These are phyloP conservation scores for Athalia cordata DNA, from an alignment of 2,888 invertebrate genomes.

Conservation along the genomic window DNA sequence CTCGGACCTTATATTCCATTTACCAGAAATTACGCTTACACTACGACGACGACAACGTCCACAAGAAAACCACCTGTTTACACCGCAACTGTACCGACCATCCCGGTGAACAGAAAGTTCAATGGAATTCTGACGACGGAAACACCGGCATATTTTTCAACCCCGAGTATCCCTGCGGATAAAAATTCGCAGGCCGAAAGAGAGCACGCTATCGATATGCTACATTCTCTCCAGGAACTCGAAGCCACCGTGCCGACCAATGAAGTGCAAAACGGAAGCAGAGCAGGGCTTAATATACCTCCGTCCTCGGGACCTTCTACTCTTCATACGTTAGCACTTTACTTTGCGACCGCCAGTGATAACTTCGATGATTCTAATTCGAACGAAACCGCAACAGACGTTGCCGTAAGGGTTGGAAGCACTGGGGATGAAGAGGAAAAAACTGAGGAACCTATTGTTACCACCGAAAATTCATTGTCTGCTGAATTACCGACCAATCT, in stretches of 20 bases:
- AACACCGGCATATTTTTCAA: conserved; percentile 50
- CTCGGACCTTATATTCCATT: conserved; percentile 69
- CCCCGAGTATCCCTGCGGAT: conserved; percentile 19
- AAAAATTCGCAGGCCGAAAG: conserved; percentile 57
- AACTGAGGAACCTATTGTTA: conserved; percentile 32
- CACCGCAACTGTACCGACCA: conserved; percentile 65
- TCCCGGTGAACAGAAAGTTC: conserved; percentile 7
- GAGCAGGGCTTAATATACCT: conserved; percentile 82
- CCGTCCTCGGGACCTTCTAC: conserved; percentile 86
- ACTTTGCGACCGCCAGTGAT: conserved; percentile 84
- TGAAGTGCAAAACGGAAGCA: conserved; percentile 75
- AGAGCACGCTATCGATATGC: conserved; percentile 82
- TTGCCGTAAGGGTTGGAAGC: conserved; percentile 29
- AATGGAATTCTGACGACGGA: conserved; percentile 50
- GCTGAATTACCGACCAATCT: conserved; percentile 78
- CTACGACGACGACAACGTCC: conserved; percentile 55
- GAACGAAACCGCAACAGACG: conserved; percentile 66
- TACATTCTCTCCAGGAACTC: conserved; percentile 80
- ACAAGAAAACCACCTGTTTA: conserved; percentile 60
- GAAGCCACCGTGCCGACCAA: conserved; percentile 74
- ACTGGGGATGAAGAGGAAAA: conserved; percentile 51
- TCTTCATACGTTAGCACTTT: conserved; percentile 85
- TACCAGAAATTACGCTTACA: conserved; percentile 66
- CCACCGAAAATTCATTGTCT: conserved; percentile 50
- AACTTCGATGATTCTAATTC: conserved; percentile 76